Base-by-base conservation (phyloP, 2,113 vertebrate species). In the Labeo catla region DNA sequence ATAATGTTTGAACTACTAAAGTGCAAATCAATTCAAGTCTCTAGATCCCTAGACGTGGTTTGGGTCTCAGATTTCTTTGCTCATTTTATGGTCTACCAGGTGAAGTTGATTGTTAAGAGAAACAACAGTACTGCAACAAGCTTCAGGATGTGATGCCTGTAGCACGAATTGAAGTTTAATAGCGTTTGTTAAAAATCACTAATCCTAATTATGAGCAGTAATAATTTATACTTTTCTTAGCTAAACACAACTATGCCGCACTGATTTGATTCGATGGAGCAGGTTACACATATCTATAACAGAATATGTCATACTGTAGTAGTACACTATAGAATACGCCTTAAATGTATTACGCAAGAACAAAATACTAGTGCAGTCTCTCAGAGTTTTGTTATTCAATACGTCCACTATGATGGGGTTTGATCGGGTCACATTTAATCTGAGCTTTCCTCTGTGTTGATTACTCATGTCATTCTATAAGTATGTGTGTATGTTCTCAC, bases 401-500 rank as follows among this genome's bases (percentile, higher is more conserved):
- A 63, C n/a, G 10, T n/a, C n/a, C 50, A 66, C 15, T 28, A 34
- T 15, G 50, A 39, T 39, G 47, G 2, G 28, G 45, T 79, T 34
- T 12, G 49, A 76, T 43, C 21, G 21, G 76, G 68, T 65, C 81
- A 81, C 81, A 81, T 81, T 81, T 88, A 59, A 88, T 76, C 21
- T 16, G 47, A 76, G 72, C 72, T 72, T 21, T 21, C 57, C 57
- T 59, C 57, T 59, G 57, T 59, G 57, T 59, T 85, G 81, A 83
- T 89, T 61, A 85, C 76, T 89, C 83, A 74, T 87, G 63, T 84
- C 57, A 12, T 19, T 63, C 28, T 79, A 8, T 76, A 81, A 57
- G 83, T 65, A 28, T 74, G 34, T 78, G 82, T 77, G 52, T 63
- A 63, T 39, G 52, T 84, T 89, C 16, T 74, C 81, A 77, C 43